Evolutionary conservation across 2,113 vertebrate genomes (phyloP).

Genomic region (Chaenocephalus aceratus): DNA sequence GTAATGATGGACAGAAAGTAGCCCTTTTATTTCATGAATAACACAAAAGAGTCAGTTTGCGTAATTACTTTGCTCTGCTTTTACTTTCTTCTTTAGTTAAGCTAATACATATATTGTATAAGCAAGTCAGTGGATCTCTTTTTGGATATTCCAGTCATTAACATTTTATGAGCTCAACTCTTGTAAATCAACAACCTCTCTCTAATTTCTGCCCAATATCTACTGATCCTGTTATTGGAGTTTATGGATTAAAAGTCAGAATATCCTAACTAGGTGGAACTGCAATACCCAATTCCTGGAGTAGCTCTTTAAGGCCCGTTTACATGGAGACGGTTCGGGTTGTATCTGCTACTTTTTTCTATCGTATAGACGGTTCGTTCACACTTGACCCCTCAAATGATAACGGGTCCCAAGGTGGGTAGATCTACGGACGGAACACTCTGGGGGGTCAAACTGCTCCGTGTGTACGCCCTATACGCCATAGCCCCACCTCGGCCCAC

Average conservation of each 20-base stretch:
- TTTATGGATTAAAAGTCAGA: no score
- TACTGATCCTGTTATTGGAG: no score
- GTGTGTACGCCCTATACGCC: no score
- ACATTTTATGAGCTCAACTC: background rate
- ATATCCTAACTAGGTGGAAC: no score
- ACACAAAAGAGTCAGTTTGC: background rate
- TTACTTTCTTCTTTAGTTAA: background rate
- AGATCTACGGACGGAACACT: no score
- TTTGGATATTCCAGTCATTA: background rate
- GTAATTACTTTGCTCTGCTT: background rate
- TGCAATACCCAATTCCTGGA: background rate
- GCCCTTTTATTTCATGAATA: background rate
- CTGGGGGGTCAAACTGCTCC: no score
- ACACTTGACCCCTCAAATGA: no score
- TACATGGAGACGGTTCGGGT: no score
- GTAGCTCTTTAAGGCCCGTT: background rate
- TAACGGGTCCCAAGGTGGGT: no score
- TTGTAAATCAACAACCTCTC: background rate
- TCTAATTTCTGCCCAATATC: background rate
- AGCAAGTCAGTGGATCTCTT: background rate
- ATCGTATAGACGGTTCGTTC: no score
- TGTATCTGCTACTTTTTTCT: no score
- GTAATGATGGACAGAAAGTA: slow-evolving; percentile 36
- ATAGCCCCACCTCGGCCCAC: no score
- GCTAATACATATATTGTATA: background rate